A percentile compares a stretch with the other conserved stretches of the same genome.
Evolutionary conservation across 2,888 invertebrate species (phyloP).

Genomic region (Ligdia adustata): DNA sequence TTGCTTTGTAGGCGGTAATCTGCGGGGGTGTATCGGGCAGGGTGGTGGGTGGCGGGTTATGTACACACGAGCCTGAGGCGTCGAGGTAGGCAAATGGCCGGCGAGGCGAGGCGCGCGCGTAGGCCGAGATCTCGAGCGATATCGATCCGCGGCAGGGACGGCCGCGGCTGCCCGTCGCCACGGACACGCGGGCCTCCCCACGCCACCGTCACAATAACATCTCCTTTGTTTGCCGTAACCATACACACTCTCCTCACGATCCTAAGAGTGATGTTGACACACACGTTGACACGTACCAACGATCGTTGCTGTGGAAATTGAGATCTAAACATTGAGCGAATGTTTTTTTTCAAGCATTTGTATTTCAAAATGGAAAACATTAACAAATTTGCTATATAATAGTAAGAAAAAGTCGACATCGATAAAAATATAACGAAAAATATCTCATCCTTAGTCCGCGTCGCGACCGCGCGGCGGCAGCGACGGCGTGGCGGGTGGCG

Average conservation of each 20-base stretch:
- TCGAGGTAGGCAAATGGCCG: slow-evolving; percentile 84
- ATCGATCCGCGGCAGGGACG: slow-evolving; percentile 75
- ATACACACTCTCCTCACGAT: slow-evolving; percentile 43
- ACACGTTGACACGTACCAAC: slow-evolving; percentile 42
- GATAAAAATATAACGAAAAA: slow-evolving; percentile 33
- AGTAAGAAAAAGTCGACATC: slow-evolving; percentile 48
- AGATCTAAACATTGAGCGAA: too few species aligned
- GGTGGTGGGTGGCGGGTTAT: slow-evolving; percentile 79
- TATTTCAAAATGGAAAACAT: background rate
- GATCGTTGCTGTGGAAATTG: too few species aligned
- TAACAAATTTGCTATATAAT: background rate
- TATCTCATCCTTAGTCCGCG: slow-evolving; percentile 58
- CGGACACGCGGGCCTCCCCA: slow-evolving; percentile 71
- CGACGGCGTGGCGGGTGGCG: slow-evolving; percentile 74
- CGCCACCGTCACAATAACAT: slow-evolving; percentile 77
- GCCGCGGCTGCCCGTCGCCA: slow-evolving; percentile 66
- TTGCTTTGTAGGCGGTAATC: slow-evolving; percentile 84
- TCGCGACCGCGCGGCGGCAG: slow-evolving; percentile 72
- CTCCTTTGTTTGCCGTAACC: slow-evolving; percentile 78
- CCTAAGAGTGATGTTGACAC: slow-evolving; percentile 45
- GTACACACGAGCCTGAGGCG: slow-evolving; percentile 83
- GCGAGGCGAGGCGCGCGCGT: slow-evolving; percentile 78
- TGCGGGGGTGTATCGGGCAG: slow-evolving; percentile 77
- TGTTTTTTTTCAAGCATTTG: too few species aligned
- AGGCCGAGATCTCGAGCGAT: slow-evolving; percentile 81